Percentiles rank a stretch among this genome's conserved stretches.
phyloP scores from a whole-genome alignment of 2,113 vertebrate genomes.

The Halichoerus grypus region DNA sequence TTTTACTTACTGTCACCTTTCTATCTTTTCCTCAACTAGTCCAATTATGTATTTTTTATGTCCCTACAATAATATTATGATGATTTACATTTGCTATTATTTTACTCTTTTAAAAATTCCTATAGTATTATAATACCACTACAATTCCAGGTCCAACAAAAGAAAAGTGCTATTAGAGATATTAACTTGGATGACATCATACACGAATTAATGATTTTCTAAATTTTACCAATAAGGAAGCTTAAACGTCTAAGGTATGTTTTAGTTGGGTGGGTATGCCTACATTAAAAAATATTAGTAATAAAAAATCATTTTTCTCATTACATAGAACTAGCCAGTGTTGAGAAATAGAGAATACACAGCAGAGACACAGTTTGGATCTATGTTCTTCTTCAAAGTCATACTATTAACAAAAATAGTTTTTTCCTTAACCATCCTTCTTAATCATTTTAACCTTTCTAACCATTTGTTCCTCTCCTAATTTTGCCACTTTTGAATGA shows the following conservation, averaged over 20 bases:
- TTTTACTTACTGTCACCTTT: background rate
- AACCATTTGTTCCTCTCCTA: background rate
- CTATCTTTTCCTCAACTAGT: background rate
- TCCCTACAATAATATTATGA: background rate
- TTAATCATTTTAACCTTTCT: background rate
- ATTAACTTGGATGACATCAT: background rate
- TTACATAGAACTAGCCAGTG: background rate
- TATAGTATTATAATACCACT: background rate
- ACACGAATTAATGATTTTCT: background rate
- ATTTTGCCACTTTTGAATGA: background rate
- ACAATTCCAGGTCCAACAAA: background rate
- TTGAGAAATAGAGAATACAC: background rate
- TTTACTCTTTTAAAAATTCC: background rate
- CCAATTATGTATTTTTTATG: background rate
- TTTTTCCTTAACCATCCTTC: background rate
- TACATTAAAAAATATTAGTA: background rate
- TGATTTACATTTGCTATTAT: background rate
- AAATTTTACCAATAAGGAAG: background rate
- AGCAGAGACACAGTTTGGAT: background rate
- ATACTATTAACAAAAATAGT: background rate
- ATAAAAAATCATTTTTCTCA: background rate
- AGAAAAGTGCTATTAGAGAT: background rate
- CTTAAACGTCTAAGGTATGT: background rate
- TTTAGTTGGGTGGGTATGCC: background rate
- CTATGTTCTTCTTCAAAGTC: background rate